phyloP scores from a whole-genome alignment of 2,113 vertebrate genomes.

The Rousettus leschenaultii region DNA sequence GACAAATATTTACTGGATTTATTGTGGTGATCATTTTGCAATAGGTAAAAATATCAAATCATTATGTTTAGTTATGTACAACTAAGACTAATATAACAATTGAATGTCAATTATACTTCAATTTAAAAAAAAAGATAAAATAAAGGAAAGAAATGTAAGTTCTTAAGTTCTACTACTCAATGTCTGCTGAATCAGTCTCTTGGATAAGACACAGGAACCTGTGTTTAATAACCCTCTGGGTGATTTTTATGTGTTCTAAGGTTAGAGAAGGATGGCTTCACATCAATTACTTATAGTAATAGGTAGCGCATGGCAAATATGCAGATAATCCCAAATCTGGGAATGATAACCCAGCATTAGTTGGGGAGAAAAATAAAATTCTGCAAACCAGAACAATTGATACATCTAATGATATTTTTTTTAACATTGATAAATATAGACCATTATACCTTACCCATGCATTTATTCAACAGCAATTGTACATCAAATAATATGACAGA shows the following conservation, averaged over 20 bases:
- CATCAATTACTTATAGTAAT: background rate
- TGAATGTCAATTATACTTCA: background rate
- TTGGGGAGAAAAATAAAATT: background rate
- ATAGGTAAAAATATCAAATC: background rate
- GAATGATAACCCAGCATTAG: background rate
- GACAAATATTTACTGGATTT: background rate
- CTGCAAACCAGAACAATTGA: background rate
- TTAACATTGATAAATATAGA: background rate
- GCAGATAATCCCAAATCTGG: background rate
- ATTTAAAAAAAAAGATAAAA: background rate
- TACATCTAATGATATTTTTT: background rate
- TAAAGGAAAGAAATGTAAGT: background rate
- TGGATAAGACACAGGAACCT: background rate
- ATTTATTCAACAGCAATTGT: slow-evolving; percentile 1
- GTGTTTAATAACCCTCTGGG: background rate
- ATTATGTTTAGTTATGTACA: background rate
- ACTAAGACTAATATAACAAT: background rate
- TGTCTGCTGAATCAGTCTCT: background rate
- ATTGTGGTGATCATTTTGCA: background rate
- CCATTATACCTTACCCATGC: background rate
- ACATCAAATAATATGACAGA: background rate
- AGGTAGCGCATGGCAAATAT: background rate
- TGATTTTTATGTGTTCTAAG: background rate
- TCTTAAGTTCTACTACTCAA: background rate
- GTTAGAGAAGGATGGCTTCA: background rate